Evolutionary conservation across 2,888 invertebrate species (phyloP).

Genomic region (Erannis defoliaria): DNA sequence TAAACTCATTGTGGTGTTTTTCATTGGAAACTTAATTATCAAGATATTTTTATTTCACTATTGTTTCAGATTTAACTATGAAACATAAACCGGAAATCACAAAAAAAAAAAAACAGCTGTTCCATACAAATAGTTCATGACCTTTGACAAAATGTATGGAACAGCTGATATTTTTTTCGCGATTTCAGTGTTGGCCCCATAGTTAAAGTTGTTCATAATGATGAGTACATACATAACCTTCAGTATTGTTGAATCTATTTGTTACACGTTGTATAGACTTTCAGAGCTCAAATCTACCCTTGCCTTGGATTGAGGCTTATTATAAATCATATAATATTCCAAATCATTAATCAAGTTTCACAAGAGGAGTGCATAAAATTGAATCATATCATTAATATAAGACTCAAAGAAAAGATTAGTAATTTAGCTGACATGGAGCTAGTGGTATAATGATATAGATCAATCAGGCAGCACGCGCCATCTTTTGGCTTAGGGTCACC

Average conservation of each 20-base stretch:
- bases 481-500: constrained; percentile 50
- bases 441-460: constrained; percentile 55
- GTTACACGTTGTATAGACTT: not conserved
- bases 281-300: not conserved
- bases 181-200: too few relatives aligned
- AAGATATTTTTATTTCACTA: constrained; percentile 6
- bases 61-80: too few relatives aligned
- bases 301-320: not conserved
- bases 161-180: too few relatives aligned
- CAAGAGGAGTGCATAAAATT: constrained; percentile 46
- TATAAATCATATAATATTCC: constrained; percentile 1
- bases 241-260: too few relatives aligned
- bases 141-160: too few relatives aligned
- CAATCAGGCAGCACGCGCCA: constrained; percentile 71
- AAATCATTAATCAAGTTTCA: constrained; percentile 33
- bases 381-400: constrained; percentile 55
- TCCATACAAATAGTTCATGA: too few relatives aligned
- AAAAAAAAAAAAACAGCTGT: too few relatives aligned
- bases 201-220: too few relatives aligned
- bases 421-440: constrained; percentile 55
- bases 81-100: too few relatives aligned
- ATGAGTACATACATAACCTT: too few relatives aligned
- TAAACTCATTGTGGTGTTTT: constrained; percentile 17
- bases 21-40: constrained; percentile 13
- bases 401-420: constrained; percentile 62